Base-by-base conservation (phyloP, 2,888 invertebrate genomes). In the Ophion obscuratus region DNA sequence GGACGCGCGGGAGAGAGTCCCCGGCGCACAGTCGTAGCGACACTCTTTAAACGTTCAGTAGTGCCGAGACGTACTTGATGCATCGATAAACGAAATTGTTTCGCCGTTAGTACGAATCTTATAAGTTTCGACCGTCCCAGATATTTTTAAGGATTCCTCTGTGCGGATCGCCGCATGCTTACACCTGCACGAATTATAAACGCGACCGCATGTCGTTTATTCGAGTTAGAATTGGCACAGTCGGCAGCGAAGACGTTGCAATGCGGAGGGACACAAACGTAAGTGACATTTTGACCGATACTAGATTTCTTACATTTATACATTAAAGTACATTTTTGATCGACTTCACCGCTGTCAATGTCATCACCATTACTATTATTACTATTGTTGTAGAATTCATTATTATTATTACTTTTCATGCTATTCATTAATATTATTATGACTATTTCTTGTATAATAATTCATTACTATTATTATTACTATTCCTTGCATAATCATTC, bases 181-280 rank as follows among this genome's bases (percentile, higher is more conserved):
- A 66, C 24, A 53, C 40, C 31, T 62, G 20, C 17, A 31, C 24
- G 24, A 57, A 59, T 7, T 20, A 59, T 47, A 61, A 61, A 67
- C 36, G 59, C 47, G 47, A 47, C 14, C 47, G 57, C 31, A 80
- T 66, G 79, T 68, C 85, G 36, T 27, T 64, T 47, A 70, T 81
- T 44, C 78, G 70, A 78, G 81, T 85, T 44, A 78, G 78, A 70
- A 79, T 85, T 61, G 78, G 64, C 17, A 36, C 59, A 11, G 61
- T 68, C 62, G 74, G 74, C 24, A 78, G 74, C 2, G 73, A 74
- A 40, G 81, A 75, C 68, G 61, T 73, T 67, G 67, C 81, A 68
- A 64, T 74, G 77, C 73, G 67, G 31, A 77, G 77, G 36, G 44
- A 79, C 27, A 44, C 17, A n/a, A 78, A 82, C 17, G 84, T 85